Conservation (phyloP, 2,888 invertebrate species). For the Perizoma flavofasciatum region DNA sequence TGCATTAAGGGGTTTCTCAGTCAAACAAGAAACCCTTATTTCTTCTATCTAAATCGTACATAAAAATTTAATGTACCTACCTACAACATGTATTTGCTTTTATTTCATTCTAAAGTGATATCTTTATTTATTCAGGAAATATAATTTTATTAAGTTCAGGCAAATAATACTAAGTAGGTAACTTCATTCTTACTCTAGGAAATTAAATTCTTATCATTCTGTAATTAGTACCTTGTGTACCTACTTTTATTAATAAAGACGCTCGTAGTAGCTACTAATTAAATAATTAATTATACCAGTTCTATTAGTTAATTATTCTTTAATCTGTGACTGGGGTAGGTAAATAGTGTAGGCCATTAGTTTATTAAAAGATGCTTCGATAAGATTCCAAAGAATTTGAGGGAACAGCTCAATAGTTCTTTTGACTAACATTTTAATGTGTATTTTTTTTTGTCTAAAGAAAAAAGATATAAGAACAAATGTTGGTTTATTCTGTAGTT, state of each 20-base stretch:
- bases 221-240: conserved; percentile 2
- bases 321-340: not conserved
- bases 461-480: not conserved
- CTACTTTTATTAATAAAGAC: conserved; percentile 6
- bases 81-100: too few species aligned
- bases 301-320: conserved; percentile 13
- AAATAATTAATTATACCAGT: conserved; percentile 15
- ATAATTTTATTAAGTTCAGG: too few species aligned
- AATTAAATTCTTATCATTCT: not conserved
- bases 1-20: too few species aligned
- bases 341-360: conserved; percentile 9
- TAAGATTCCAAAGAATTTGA: conserved; percentile 8
- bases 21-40: too few species aligned
- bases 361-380: conserved; percentile 13
- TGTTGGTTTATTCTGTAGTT: too few species aligned
- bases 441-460: too few species aligned
- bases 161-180: too few species aligned
- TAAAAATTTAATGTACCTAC: too few species aligned
- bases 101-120: too few species aligned
- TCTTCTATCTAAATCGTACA: too few species aligned
- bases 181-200: not conserved
- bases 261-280: conserved; percentile 4
- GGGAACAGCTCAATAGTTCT: too few species aligned
- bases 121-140: too few species aligned
- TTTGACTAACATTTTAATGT: not conserved